A percentile compares a stretch with the other conserved stretches of the same genome.
Evolutionary conservation across 2,888 invertebrate genomes (phyloP).

Genomic region (Drosophila monieri): DNA sequence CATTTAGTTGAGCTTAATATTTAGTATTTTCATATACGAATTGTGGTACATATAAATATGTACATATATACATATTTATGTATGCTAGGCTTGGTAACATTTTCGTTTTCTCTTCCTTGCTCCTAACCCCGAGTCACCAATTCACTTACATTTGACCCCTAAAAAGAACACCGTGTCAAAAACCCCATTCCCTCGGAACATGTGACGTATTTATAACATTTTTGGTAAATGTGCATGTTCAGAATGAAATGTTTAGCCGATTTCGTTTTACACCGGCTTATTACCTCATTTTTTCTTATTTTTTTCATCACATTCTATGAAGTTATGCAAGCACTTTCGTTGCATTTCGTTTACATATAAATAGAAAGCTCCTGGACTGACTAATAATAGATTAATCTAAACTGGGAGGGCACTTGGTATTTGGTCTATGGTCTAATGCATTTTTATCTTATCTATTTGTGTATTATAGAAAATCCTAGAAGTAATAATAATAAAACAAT

Average conservation of each 20-base stretch:
- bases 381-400: neutral
- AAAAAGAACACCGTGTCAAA: neutral
- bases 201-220: neutral
- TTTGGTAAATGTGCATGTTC: neutral
- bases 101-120: neutral
- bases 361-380: conserved; percentile 1
- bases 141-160: neutral
- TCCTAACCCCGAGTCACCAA: neutral
- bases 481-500: conserved; percentile 2
- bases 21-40: no score
- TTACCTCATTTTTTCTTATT: neutral
- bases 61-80: neutral
- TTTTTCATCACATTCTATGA: neutral
- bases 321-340: conserved; percentile 5
- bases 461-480: neutral
- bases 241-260: neutral
- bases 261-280: neutral
- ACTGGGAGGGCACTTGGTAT: neutral
- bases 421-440: neutral
- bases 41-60: neutral
- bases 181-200: neutral
- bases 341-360: conserved; percentile 3
- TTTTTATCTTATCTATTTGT: conserved; percentile 1
- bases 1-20: no score
- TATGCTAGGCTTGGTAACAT: neutral